A percentile compares a stretch with the other conserved stretches of the same genome.
These are phyloP conservation scores for Sitta carolinensis DNA, from an alignment of 2,797 vertebrate genomes.

Conservation along the genomic window DNA sequence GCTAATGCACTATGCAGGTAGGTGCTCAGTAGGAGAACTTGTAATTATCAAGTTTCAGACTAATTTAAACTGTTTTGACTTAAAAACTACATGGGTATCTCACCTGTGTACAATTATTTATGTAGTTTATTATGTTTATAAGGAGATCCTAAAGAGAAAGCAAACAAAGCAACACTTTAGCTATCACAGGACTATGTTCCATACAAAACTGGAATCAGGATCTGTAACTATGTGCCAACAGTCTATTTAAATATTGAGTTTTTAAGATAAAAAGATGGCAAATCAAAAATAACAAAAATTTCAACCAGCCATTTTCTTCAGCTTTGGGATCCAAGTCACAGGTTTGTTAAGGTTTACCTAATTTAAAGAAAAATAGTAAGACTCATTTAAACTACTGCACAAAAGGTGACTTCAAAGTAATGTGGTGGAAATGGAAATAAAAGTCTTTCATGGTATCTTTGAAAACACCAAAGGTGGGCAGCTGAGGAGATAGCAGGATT, in stretches of 20 bases:
- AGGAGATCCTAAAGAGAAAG: background rate
- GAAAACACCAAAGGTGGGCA: constrained; percentile 29
- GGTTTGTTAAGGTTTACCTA: background rate
- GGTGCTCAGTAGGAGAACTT: background rate
- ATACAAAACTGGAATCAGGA: background rate
- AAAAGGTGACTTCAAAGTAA: constrained; percentile 1
- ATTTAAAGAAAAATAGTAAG: background rate
- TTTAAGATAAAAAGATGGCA: background rate
- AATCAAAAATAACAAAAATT: background rate
- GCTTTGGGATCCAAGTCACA: background rate
- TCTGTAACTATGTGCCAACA: background rate
- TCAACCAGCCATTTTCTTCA: background rate
- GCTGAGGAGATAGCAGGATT: constrained; percentile 6
- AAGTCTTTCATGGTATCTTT: background rate
- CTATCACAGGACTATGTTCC: fast-evolving
- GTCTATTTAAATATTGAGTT: background rate
- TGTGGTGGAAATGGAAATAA: background rate
- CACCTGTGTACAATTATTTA: background rate
- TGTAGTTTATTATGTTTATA: background rate
- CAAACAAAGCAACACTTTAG: background rate
- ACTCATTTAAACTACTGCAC: background rate
- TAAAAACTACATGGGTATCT: background rate
- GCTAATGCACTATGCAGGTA: background rate
- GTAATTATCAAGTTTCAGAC: background rate
- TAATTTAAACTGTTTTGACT: background rate